Evolutionary conservation across 2,113 vertebrate genomes (phyloP).

Genomic region (Felis catus): F.catus_Fca126_mat1.0 CM031416.1:88676001-88676500

Average conservation of each 20-base stretch:
- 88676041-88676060: constrained; percentile 69
- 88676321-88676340: background rate
- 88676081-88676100: constrained; percentile 67
- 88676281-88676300: background rate
- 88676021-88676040: background rate
- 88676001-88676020: background rate
- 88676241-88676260: background rate
- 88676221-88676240: constrained; percentile 59
- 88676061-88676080: constrained; percentile 67
- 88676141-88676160: constrained; percentile 72
- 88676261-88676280: background rate
- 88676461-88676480: background rate
- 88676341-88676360: background rate
- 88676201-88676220: constrained; percentile 49
- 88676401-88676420: background rate
- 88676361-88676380: background rate
- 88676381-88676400: background rate
- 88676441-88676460: background rate
- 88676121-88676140: constrained; percentile 70
- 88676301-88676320: background rate
- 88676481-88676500: background rate
- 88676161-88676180: constrained; percentile 59
- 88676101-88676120: constrained; percentile 72
- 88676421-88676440: background rate
- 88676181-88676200: constrained; percentile 69